Base-by-base conservation (phyloP, 1,140 invertebrate species). In the Zaprionus lachaisei region DNA sequence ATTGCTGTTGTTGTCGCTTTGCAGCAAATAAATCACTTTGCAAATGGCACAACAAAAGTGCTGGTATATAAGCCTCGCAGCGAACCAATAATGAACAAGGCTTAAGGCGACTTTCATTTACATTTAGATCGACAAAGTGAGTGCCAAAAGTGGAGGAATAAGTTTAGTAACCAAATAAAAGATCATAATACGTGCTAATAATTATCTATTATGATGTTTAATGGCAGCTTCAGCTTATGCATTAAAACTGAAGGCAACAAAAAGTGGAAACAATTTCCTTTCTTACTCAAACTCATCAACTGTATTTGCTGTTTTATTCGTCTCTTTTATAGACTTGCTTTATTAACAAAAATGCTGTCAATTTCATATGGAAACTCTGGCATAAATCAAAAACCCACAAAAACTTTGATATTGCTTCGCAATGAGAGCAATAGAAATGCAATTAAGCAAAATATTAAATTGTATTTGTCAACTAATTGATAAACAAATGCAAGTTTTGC, bases 21-120 rank as follows among this genome's bases (percentile, higher is more conserved):
- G 41, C n/a, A 47, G 56, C 51, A 78, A 70, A 78, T 80, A 80
- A 80, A 80, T 80, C 79, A 80, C 72, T 74, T 78, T 60, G 57
- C 51, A 63, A 73, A 78, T 74, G 77, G 38, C 31, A 69, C 72
- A 57, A 76, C 57, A 70, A 76, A 75, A 51, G 24, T 70, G 37
- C 28, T 49, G 64, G 17, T 31, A 64, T 63, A 75, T 70, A 75
- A 70, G 26, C 38, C 66, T 37, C 17, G 47, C 12, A 70, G 31
- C 49, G 69, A 12, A 66, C 49, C 26, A 71, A 54, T 55, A 26
- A 17, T 55, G 28, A 34, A 67, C 31, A 15, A 31, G 20, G 65
- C 34, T 47, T 55, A 54, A 38, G 14, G 62, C 9, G 15, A 5
- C 24, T 58, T 58, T 14, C 15, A 47, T 64, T 51, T 51, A 22